A percentile compares a stretch with the other conserved stretches of the same genome.
phyloP scores from a whole-genome alignment of 2,888 invertebrate genomes.

The Selenia dentaria region DNA sequence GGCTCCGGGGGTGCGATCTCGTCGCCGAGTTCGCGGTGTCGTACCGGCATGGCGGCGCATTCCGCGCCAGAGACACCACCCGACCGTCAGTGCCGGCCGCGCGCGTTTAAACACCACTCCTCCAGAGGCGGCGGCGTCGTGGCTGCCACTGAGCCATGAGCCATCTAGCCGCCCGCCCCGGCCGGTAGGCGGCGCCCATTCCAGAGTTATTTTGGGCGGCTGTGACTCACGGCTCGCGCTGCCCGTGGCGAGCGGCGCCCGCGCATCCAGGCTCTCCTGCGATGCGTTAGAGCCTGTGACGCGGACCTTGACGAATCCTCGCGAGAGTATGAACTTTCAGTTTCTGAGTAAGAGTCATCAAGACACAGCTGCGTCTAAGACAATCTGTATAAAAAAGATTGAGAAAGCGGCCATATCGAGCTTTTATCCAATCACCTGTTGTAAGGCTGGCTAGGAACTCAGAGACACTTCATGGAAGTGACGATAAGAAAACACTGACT shows the following conservation, averaged over 20 bases:
- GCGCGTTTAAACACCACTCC: constrained; percentile 67
- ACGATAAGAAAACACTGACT: too few relatives aligned
- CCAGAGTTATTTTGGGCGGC: constrained; percentile 75
- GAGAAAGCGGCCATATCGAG: too few relatives aligned
- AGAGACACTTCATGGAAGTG: too few relatives aligned
- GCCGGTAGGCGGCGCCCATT: constrained; percentile 83
- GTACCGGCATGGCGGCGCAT: constrained; percentile 85
- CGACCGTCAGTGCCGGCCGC: constrained; percentile 65
- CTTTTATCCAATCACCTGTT: too few relatives aligned
- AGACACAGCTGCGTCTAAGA: too few relatives aligned
- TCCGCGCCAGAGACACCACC: constrained; percentile 79
- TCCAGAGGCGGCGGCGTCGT: constrained; percentile 78
- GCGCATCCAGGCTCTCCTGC: constrained; percentile 70
- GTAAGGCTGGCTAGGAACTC: too few relatives aligned
- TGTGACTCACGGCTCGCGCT: constrained; percentile 76
- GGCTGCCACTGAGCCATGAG: constrained; percentile 80
- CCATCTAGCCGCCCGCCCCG: constrained; percentile 78
- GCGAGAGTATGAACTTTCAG: too few relatives aligned
- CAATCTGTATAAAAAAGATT: too few relatives aligned
- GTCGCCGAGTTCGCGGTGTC: constrained; percentile 84
- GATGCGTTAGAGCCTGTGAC: constrained; percentile 53
- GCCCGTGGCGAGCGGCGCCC: constrained; percentile 68
- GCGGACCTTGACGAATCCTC: not conserved
- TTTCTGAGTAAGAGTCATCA: too few relatives aligned
- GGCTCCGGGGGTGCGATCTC: constrained; percentile 89